These are phyloP conservation scores for Cataglyphis altisquamis DNA, from an alignment of 2,888 invertebrate genomes.

Conservation along the genomic window DNA sequence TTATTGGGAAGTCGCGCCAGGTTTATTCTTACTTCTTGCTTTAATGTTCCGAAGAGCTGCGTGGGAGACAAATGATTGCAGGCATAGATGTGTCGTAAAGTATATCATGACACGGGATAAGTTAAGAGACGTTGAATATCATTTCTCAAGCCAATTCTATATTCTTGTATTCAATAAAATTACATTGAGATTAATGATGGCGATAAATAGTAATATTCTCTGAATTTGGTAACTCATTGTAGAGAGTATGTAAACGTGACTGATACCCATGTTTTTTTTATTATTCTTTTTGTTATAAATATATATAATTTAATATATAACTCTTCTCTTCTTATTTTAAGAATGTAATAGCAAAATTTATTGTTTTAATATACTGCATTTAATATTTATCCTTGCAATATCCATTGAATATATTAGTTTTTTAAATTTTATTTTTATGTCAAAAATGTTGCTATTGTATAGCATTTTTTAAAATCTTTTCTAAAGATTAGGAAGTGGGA, in stretches of 20 bases:
- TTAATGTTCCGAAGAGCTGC: slow-evolving; percentile 27
- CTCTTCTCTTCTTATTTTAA: not conserved
- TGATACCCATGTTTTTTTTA: not conserved
- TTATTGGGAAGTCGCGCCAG: slow-evolving; percentile 55
- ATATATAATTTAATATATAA: not conserved
- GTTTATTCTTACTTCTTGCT: slow-evolving; percentile 52
- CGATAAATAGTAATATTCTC: slow-evolving; percentile 15
- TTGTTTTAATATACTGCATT: not conserved
- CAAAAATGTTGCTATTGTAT: not conserved
- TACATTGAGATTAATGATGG: slow-evolving; percentile 28
- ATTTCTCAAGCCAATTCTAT: slow-evolving; percentile 46
- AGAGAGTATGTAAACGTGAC: not conserved
- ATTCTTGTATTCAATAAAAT: slow-evolving; percentile 38
- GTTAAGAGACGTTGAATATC: slow-evolving; percentile 35
- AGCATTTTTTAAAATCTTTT: not conserved
- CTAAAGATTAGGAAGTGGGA: not conserved
- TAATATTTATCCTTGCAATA: not conserved
- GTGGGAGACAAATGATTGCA: slow-evolving; percentile 44
- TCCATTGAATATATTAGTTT: not conserved
- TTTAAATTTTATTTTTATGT: not conserved
- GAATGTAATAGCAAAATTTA: slow-evolving; percentile 16
- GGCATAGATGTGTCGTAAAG: slow-evolving; percentile 46
- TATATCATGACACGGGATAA: slow-evolving; percentile 39
- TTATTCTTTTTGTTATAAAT: not conserved
- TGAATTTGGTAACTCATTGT: not conserved